phyloP scores from a whole-genome alignment of 30 jellyfish, hydroid and myxozoan genomes.

The Clytia hemisphaerica region DNA sequence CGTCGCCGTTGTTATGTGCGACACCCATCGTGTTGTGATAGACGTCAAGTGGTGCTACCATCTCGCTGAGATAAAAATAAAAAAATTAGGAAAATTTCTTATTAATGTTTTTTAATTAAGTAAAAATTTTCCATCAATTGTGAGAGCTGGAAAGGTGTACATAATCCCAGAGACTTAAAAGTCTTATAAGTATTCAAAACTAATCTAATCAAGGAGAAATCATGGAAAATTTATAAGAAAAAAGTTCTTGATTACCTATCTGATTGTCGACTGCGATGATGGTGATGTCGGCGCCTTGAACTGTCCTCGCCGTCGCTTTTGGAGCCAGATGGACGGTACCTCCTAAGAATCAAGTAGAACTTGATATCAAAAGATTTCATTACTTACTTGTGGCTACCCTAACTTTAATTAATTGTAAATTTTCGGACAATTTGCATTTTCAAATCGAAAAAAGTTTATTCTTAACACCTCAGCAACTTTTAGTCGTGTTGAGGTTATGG shows the following conservation, averaged over 20 bases:
- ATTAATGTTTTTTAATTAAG: not conserved
- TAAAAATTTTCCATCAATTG: not conserved
- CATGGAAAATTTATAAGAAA: not conserved
- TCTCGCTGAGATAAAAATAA: constrained; percentile 23
- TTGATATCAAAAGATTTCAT: not conserved
- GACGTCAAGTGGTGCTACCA: constrained; percentile 57
- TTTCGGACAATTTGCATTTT: too few relatives aligned
- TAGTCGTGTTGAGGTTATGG: too few relatives aligned
- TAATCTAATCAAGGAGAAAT: not conserved
- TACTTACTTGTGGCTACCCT: too few relatives aligned
- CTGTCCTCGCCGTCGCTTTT: constrained; percentile 93
- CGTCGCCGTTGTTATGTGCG: not conserved
- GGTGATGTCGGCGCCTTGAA: constrained; percentile 52
- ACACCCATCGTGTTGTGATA: constrained; percentile 31
- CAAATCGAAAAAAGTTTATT: too few relatives aligned
- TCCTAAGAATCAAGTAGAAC: too few relatives aligned
- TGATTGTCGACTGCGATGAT: constrained; percentile 67
- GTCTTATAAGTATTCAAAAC: too few relatives aligned
- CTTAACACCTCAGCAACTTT: too few relatives aligned
- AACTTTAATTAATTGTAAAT: too few relatives aligned
- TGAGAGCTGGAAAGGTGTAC: too few relatives aligned
- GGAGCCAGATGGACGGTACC: constrained; percentile 63
- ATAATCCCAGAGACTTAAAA: too few relatives aligned
- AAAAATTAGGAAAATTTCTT: not conserved
- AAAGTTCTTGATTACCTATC: constrained; percentile 50